Base-by-base conservation (phyloP, 2,797 vertebrate genomes). In the Cyclopterus lumpus region DNA sequence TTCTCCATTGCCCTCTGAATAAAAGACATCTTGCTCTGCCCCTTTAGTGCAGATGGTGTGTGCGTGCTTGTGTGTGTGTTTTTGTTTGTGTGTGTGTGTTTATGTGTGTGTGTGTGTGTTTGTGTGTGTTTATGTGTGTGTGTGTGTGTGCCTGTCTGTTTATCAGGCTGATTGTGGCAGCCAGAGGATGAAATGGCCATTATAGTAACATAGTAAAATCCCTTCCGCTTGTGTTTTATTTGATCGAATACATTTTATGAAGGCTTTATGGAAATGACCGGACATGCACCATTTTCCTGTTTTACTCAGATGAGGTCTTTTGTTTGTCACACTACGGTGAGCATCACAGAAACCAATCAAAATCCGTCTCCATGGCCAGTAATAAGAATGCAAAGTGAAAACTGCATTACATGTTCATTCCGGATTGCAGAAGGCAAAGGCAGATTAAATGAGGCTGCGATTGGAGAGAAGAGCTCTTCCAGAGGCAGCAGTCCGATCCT, bases 211-310 rank as follows among this genome's bases (percentile, higher is more conserved):
- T 82, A 64, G 79, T 84, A 85, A 88, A 87, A 79, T 46, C 2
- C 44, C 70, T 55, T 78, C 60, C 80, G 67, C 84, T 78, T 77
- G 73, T 80, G 76, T 82, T 87, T 88, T 85, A 88, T 84, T 83
- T 88, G 88, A 90, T 81, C 75, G 73, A 89, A 88, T 71, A 83
- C 70, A 89, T 87, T 88, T 87, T 83, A 88, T 77, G 61, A 77
- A n/a, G n/a, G 59, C 83, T 91, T 87, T 82, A 79, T 88, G 79
- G 79, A 88, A 90, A 88, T 76, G 67, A 76, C 77, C 51, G 63
- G 82, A 82, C 81, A 84, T 67, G 78, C 61, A 32, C 67, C 54
- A 82, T 83, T 86, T 88, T 85, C 80, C 78, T 65, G 61, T 80
- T 86, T 83, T 49, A 84, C 81, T 77, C 67, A 58, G 71, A 85